Evolutionary conservation across 2,888 invertebrate genomes (phyloP), one percentile per base, ranked within the genome.

Genomic region (Pseudococcus longispinus): DNA sequence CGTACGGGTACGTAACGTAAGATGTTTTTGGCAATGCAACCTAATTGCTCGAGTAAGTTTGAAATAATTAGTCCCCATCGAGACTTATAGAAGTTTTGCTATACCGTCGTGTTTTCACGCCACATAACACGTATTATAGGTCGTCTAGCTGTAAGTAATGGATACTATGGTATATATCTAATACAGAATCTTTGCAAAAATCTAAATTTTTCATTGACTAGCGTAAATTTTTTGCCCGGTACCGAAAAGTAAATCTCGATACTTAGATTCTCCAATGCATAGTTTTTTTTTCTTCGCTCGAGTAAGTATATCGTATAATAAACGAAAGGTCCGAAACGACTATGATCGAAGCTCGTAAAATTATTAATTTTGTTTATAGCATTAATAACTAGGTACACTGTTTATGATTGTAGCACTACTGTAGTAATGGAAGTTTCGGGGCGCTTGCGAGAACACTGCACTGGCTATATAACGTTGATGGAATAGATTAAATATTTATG

Each of bases 291-390:
- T 23, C 60, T 60, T 23, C 23, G 3, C n/a, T 6, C 0, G 9
- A 23, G 23, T 8, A 60, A 23, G n/a, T 51, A 51, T 8, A 51
- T 37, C 6, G n/a, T 60, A 60, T 23, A 55, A 23, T 23, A 60
- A 13, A 60, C 9, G 23, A 70, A 70, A 70, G 29, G 29, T 70
- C 70, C 70, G 70, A 70, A 70, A 70, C 18, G 29, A 70, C 18
- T 15, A 29, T 15, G 70, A 70, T 70, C 70, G 6, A 5, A 3
- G 29, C 37, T 84, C 65, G 65, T 84, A 84, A 84, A 84, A 84
- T 84, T 84, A 84, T 84, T 84, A 84, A 84, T 84, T 84, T 84
- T 84, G 84, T 84, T 84, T 84, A 84, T 60, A 60, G 60, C 84
- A 29, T 65, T 65, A 83, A 83, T 65, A 65, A 84, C 60, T 37